Evolutionary conservation across 1,140 invertebrate genomes (phyloP).

Genomic region (Zeugodacus cucurbitae): DNA sequence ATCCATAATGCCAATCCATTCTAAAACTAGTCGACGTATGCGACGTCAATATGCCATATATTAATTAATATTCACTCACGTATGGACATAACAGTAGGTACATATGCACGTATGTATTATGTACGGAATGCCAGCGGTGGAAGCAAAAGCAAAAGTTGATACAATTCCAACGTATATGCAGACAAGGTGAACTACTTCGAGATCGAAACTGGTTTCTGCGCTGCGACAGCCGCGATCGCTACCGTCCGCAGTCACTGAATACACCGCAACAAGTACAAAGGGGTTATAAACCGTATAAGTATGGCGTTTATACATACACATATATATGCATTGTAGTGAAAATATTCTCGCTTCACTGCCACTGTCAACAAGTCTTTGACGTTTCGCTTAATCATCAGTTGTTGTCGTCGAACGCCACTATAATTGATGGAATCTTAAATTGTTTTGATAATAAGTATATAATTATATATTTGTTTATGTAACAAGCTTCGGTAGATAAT

Average conservation of each 20-base stretch:
- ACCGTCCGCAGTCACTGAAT: neutral
- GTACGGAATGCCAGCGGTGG: neutral
- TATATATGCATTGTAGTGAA: neutral
- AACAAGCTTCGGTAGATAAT: neutral
- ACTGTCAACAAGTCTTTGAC: neutral
- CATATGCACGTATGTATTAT: neutral
- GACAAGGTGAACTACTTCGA: constrained; percentile 37
- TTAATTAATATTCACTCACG: neutral
- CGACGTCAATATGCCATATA: neutral
- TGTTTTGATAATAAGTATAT: neutral
- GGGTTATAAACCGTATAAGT: neutral
- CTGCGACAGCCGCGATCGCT: neutral
- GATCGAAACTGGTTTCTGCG: constrained; percentile 23
- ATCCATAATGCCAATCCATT: neutral
- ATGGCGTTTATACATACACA: neutral
- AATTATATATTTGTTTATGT: neutral
- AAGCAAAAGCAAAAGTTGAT: constrained; percentile 36
- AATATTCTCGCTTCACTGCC: constrained; percentile 3
- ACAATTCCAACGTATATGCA: neutral
- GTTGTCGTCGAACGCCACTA: neutral
- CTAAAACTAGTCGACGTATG: neutral
- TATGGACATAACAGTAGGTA: neutral
- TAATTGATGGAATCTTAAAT: neutral
- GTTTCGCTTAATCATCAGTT: neutral
- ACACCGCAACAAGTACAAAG: neutral